phyloP scores from a whole-genome alignment of 30 jellyfish, hydroid and myxozoan species.

The Pseudorhiza aurosa region DNA sequence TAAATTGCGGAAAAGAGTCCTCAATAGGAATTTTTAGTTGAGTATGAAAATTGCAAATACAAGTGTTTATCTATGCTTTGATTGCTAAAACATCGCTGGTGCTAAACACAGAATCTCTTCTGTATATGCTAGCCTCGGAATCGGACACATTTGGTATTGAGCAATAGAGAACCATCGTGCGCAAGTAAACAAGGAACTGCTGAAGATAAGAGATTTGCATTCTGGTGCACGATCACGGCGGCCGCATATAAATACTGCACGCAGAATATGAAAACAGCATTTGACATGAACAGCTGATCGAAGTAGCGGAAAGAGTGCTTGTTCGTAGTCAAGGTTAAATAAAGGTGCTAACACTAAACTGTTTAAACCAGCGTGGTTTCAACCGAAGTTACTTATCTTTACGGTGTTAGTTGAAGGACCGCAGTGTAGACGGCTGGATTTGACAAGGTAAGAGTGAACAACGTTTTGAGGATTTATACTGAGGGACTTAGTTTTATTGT shows the following conservation, averaged over 20 bases:
- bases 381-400: no score
- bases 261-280: background rate
- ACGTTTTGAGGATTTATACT: background rate
- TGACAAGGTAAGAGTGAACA: background rate
- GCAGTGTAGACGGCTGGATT: no score
- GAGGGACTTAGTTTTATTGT: background rate
- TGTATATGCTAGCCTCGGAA: background rate
- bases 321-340: background rate
- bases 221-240: conserved; percentile 7
- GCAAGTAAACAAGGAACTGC: conserved; percentile 60
- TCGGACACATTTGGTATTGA: background rate
- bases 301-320: background rate
- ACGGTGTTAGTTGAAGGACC: no score
- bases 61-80: background rate
- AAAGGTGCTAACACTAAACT: no score
- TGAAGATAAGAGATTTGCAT: conserved; percentile 29
- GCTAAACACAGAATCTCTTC: background rate
- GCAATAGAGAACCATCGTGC: conserved; percentile 59
- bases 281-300: conserved; percentile 6
- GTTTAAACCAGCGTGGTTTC: no score
- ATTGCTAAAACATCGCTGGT: conserved; percentile 8
- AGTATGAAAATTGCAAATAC: conserved; percentile 1
- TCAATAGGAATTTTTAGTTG: conserved; percentile 10
- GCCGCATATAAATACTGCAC: conserved; percentile 39
- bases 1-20: conserved; percentile 1